Evolutionary conservation across 2,797 vertebrate species (phyloP).

Genomic region (Takifugu ocellatus): DNA sequence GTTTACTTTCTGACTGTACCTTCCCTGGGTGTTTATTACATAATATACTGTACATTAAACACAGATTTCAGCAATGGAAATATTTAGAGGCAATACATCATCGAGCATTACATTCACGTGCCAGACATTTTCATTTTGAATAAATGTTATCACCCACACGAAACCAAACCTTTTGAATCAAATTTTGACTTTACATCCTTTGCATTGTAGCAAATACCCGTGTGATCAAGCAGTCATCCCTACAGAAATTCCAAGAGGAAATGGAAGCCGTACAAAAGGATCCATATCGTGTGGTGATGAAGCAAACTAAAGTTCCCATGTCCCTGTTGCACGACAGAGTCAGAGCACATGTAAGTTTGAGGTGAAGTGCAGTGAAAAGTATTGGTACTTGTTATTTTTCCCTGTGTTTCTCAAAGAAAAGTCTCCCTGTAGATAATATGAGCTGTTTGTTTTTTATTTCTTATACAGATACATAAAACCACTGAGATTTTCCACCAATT

Average conservation of each 20-base stretch:
- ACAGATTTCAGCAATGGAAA: too few relatives aligned
- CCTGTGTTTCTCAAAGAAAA: neutral
- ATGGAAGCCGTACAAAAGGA: constrained; percentile 91
- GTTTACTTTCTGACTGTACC: too few relatives aligned
- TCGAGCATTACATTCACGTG: too few relatives aligned
- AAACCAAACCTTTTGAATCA: too few relatives aligned
- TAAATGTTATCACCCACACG: too few relatives aligned
- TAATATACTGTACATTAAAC: too few relatives aligned
- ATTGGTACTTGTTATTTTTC: neutral
- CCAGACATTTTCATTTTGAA: too few relatives aligned
- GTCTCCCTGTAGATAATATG: neutral
- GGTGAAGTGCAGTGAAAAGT: neutral
- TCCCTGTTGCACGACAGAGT: constrained; percentile 88
- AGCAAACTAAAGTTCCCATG: constrained; percentile 92
- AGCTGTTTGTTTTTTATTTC: neutral
- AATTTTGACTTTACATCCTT: neutral
- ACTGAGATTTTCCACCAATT: neutral
- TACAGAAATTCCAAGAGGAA: constrained; percentile 97
- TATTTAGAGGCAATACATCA: too few relatives aligned
- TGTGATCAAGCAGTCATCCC: constrained; percentile 94
- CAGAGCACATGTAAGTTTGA: constrained; percentile 88
- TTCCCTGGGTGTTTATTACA: too few relatives aligned
- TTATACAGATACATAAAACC: neutral
- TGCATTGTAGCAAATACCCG: constrained; percentile 87
- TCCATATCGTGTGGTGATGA: constrained; percentile 95